Base-by-base conservation (phyloP, 1,140 invertebrate genomes). In the Teleogryllus occipitalis region DNA sequence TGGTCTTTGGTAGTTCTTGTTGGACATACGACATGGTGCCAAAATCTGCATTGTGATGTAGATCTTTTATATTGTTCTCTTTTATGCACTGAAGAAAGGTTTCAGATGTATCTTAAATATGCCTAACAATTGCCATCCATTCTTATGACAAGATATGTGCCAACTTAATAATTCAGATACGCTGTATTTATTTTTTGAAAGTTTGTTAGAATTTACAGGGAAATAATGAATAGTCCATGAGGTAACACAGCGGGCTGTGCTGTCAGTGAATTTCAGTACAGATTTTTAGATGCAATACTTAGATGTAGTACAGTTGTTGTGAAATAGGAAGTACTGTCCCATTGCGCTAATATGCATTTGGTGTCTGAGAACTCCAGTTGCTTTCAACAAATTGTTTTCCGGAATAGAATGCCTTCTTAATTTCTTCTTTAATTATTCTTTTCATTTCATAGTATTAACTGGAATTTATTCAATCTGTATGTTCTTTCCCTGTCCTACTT, bases 171-270 rank as follows among this genome's bases (percentile, higher is more conserved):
- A 74, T 79, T 39, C 78, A 79, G 73, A 79, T 79, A 73, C 47
- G 78, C 78, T 79, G 74, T 75, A 79, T 75, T 79, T 79, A 79
- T 79, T 79, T 79, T 79, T 79, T 74, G 78, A 79, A 46, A 47
- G 73, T 79, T 79, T 74, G 65, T 74, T 74, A 49, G 73, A 12
- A 21, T 77, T 77, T 77, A 77, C 47, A 77, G 48, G 76, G 76
- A 48, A 54, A 77, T 8, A 76, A 47, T 48, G 76, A 77, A 48
- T 48, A 77, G 76, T 77, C 76, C 76, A 77, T 77, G 76, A 77
- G 46, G 21, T 21, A 76, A 77, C 47, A 48, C 76, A 77, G 76
- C 47, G 47, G 76, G 76, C 76, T 77, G 76, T 77, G 76, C 76
- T 77, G 76, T 77, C 48, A 77, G 22, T 48, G 47, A 54, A 77